A percentile compares a stretch with the other conserved stretches of the same genome.
Conservation (phyloP, 2,888 invertebrate species). For the Leptopilina syphax region DNA sequence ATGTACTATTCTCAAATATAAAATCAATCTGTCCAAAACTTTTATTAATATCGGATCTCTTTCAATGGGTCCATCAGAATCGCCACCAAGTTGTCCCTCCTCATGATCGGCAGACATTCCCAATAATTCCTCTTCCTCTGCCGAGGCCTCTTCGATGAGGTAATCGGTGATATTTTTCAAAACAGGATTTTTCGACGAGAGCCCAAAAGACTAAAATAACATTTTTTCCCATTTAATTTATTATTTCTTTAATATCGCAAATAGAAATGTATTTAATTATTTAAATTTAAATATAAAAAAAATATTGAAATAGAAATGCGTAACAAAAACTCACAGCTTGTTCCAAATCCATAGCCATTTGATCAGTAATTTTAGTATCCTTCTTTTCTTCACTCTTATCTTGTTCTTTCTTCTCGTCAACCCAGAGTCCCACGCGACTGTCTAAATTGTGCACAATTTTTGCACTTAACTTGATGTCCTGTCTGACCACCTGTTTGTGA, state of each 20-base stretch:
- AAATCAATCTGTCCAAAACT: conserved; percentile 86
- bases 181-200: conserved; percentile 93
- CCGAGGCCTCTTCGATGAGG: conserved; percentile 97
- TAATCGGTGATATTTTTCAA: conserved; percentile 98
- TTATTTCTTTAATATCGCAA: too few species aligned
- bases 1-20: conserved; percentile 97
- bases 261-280: too few species aligned
- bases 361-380: conserved; percentile 63
- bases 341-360: conserved; percentile 65
- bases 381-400: conserved; percentile 60
- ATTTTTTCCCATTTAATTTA: too few species aligned
- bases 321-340: conserved; percentile 65
- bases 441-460: conserved; percentile 95
- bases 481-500: conserved; percentile 91
- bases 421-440: conserved; percentile 89
- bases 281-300: neutral
- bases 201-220: conserved; percentile 79
- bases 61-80: conserved; percentile 81
- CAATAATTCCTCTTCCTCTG: conserved; percentile 96
- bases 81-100: conserved; percentile 77
- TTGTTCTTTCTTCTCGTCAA: conserved; percentile 76
- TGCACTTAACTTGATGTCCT: conserved; percentile 95
- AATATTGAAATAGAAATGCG: neutral
- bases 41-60: conserved; percentile 85
- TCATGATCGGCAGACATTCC: conserved; percentile 81